Evolutionary conservation across 2,888 invertebrate species (phyloP).

Genomic region (Bombylius discolor): DNA sequence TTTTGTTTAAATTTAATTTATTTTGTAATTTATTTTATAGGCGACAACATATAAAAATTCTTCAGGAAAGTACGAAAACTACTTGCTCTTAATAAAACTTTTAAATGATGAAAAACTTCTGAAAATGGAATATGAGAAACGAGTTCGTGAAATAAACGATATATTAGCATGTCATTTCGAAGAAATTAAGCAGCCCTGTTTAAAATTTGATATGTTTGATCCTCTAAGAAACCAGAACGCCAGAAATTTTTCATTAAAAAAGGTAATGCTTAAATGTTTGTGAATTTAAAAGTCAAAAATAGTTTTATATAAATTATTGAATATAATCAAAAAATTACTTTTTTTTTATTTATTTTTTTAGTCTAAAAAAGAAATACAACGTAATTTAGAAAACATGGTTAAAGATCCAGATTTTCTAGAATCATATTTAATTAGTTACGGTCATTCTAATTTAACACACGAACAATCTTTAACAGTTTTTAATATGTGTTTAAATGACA

Average conservation of each 20-base stretch:
- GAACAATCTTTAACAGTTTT: slow-evolving; percentile 26
- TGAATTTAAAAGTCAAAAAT: background rate
- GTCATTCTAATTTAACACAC: slow-evolving; percentile 17
- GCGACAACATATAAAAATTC: slow-evolving; percentile 47
- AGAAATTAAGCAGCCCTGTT: slow-evolving; percentile 39
- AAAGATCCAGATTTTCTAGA: slow-evolving; percentile 44
- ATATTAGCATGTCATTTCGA: slow-evolving; percentile 37
- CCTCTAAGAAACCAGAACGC: slow-evolving; percentile 42
- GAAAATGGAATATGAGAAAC: slow-evolving; percentile 41
- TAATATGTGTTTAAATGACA: slow-evolving; percentile 48
- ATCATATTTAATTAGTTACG: slow-evolving; percentile 44
- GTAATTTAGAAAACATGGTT: slow-evolving; percentile 38
- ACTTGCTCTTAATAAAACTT: slow-evolving; percentile 47
- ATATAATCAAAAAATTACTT: too few relatives aligned
- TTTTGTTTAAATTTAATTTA: background rate
- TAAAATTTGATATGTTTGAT: slow-evolving; percentile 44
- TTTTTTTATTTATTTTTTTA: slow-evolving; percentile 10
- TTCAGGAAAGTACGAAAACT: slow-evolving; percentile 50
- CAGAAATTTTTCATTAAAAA: slow-evolving; percentile 37
- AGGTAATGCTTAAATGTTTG: slow-evolving; percentile 26
- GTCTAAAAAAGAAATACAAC: slow-evolving; percentile 27
- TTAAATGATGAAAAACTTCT: slow-evolving; percentile 48
- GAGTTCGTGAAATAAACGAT: slow-evolving; percentile 28
- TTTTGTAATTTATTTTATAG: slow-evolving; percentile 27
- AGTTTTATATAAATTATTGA: background rate